A percentile compares a stretch with the other conserved stretches of the same genome.
Conservation (phyloP, 2,113 vertebrate genomes). For the Oncorhynchus nerka region DNA sequence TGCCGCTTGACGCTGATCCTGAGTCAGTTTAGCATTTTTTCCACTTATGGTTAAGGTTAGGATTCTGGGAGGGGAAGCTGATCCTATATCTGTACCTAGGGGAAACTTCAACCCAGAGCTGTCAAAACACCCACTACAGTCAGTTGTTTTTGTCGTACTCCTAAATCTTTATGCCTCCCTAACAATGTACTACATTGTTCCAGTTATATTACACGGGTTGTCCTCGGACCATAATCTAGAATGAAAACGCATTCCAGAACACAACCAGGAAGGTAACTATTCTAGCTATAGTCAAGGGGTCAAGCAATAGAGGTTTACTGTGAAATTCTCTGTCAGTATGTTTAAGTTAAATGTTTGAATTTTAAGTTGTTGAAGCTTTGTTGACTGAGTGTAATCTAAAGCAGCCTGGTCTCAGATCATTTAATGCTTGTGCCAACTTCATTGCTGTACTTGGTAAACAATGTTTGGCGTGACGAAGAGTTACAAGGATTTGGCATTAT, state of each 20-base stretch:
- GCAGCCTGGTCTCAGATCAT: no score
- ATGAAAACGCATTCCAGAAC: background rate
- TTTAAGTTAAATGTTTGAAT: background rate
- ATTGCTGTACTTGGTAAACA: no score
- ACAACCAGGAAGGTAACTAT: background rate
- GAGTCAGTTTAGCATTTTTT: no score
- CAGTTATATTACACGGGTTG: background rate
- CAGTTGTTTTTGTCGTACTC: background rate
- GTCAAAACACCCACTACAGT: background rate
- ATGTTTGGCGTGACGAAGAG: no score
- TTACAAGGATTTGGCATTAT: no score
- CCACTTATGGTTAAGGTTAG: no score
- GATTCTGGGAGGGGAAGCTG: no score
- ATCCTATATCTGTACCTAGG: no score
- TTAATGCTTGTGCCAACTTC: no score
- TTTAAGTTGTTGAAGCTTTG: background rate
- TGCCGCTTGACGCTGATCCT: no score
- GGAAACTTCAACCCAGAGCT: no score
- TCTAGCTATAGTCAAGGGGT: background rate
- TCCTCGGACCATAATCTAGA: background rate
- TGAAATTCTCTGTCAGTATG: background rate
- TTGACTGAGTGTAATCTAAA: no score
- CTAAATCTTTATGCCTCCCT: background rate
- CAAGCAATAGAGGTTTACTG: background rate
- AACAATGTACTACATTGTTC: background rate